A percentile compares a stretch with the other conserved stretches of the same genome.
Evolutionary conservation across 2,797 vertebrate species (phyloP).

Genomic region (Gymnothorax reevesii): DNA sequence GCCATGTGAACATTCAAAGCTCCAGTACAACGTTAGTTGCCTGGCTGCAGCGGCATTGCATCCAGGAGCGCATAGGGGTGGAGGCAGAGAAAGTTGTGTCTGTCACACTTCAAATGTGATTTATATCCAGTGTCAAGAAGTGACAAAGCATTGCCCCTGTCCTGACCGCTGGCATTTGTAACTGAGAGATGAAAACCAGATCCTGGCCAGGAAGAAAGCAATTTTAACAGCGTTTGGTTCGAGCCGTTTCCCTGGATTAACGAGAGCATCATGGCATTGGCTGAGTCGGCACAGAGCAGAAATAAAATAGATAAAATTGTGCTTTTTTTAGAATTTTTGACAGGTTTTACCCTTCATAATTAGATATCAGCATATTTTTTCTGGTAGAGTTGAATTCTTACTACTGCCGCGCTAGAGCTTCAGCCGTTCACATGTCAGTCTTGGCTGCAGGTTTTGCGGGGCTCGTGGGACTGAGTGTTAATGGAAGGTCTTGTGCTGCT

Average conservation of each 20-base stretch:
- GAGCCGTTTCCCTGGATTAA: neutral
- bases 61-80: neutral
- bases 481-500: neutral
- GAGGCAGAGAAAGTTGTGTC: neutral
- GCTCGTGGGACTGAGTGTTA: neutral
- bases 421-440: too few species aligned
- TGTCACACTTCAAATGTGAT: neutral
- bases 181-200: neutral
- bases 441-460: neutral
- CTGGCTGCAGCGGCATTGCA: neutral
- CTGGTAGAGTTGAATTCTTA: neutral
- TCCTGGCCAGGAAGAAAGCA: neutral
- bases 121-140: neutral
- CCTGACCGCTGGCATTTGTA: slow-evolving; percentile 7
- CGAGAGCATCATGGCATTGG: neutral
- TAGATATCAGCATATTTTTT: neutral
- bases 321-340: neutral
- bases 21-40: neutral
- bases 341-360: neutral
- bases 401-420: neutral
- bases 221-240: neutral
- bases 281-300: neutral
- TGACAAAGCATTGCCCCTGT: neutral
- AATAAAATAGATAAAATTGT: neutral
- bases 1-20: neutral